Percentiles rank a stretch among this genome's conserved stretches.
Conservation (phyloP, 2,113 vertebrate genomes). For the Perca schrenkii region DNA sequence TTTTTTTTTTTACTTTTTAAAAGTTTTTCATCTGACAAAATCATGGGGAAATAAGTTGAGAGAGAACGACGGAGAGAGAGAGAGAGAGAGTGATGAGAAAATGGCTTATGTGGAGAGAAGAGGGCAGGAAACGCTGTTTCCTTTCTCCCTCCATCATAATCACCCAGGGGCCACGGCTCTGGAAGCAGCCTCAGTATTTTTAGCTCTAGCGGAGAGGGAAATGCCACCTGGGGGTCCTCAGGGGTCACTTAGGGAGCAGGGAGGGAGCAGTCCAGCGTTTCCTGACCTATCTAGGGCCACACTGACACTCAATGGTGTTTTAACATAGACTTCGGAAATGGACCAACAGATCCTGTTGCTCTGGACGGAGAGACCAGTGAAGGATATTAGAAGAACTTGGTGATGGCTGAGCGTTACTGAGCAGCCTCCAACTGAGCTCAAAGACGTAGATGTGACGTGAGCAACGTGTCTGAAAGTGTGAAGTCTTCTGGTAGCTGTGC, state of each 20-base stretch:
- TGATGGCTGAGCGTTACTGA: too few relatives aligned
- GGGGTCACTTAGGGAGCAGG: conserved; percentile 51
- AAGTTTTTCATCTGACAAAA: conserved; percentile 38
- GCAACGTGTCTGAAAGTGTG: too few relatives aligned
- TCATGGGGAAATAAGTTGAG: conserved; percentile 1
- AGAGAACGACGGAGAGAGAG: not conserved
- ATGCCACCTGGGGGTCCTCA: conserved; percentile 69
- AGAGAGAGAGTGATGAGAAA: conserved; percentile 28
- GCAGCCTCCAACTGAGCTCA: too few relatives aligned
- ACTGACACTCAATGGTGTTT: not conserved
- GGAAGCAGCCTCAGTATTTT: conserved; percentile 58
- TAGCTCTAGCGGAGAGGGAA: conserved; percentile 68
- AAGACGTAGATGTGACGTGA: too few relatives aligned
- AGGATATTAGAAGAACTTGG: too few relatives aligned
- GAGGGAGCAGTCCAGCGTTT: conserved; percentile 52
- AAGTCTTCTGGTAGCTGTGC: too few relatives aligned
- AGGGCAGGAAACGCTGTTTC: conserved; percentile 69
- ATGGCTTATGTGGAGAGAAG: conserved; percentile 53
- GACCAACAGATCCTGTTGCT: too few relatives aligned
- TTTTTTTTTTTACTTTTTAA: conserved; percentile 25
- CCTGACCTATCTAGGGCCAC: conserved; percentile 57
- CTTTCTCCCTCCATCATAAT: conserved; percentile 67
- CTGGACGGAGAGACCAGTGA: too few relatives aligned
- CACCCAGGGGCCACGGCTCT: conserved; percentile 42
- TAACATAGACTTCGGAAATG: too few relatives aligned